Evolutionary conservation across 2,797 vertebrate species (phyloP).

Genomic region (Ctenopoma multispine): DNA sequence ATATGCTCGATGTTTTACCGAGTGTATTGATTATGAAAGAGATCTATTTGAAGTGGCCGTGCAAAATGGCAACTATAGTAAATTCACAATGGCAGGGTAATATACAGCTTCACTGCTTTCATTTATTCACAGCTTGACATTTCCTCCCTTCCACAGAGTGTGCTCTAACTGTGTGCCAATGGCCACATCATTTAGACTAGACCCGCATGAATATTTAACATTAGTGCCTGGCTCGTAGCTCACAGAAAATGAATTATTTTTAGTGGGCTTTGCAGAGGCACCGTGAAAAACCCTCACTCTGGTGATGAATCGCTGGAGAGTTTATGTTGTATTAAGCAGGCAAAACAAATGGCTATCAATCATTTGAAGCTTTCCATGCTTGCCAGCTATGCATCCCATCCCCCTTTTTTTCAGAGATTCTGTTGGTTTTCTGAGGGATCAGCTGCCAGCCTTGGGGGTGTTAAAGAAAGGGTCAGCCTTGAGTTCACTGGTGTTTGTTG

Average conservation of each 20-base stretch:
- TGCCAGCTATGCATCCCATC: conserved; percentile 56
- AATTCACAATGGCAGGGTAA: conserved; percentile 81
- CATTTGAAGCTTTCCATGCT: conserved; percentile 81
- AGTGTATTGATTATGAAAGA: conserved; percentile 79
- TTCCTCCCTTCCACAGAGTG: conserved; percentile 79
- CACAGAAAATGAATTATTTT: conserved; percentile 84
- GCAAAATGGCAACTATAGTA: conserved; percentile 81
- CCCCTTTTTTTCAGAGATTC: conserved; percentile 49
- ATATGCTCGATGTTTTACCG: conserved; percentile 71
- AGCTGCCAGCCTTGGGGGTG: conserved; percentile 53
- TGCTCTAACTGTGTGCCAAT: conserved; percentile 82
- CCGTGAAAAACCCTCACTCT: conserved; percentile 75
- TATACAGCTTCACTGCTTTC: conserved; percentile 80
- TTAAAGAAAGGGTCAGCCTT: conserved; percentile 55
- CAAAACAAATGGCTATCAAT: conserved; percentile 88
- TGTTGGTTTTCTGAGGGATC: conserved; percentile 58
- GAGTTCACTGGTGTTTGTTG: conserved; percentile 56
- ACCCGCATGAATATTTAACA: conserved; percentile 86
- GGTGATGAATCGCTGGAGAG: conserved; percentile 81
- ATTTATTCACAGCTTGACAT: conserved; percentile 85
- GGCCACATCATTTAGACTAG: conserved; percentile 82
- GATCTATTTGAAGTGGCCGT: conserved; percentile 77
- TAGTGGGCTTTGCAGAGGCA: conserved; percentile 78
- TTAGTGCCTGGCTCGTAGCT: conserved; percentile 77
- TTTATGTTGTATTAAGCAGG: conserved; percentile 86